Evolutionary conservation across 2,113 vertebrate species (phyloP).

Genomic region (Gobio gobio): DNA sequence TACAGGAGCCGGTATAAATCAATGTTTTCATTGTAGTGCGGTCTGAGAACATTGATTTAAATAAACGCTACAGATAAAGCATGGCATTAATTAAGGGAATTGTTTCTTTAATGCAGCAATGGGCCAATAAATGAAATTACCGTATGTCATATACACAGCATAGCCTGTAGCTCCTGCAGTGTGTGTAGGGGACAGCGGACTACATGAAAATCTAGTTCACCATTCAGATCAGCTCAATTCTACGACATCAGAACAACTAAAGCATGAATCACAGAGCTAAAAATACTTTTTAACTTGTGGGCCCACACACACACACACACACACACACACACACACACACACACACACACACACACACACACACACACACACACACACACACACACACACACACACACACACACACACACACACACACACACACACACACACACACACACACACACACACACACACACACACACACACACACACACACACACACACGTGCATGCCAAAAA

Average conservation of each 20-base stretch:
- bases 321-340: not conserved
- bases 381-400: not conserved
- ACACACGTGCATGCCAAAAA: conserved; percentile 10
- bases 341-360: not conserved
- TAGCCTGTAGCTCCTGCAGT: conserved; percentile 28
- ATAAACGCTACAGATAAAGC: conserved; percentile 59
- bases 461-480: no score
- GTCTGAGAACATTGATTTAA: conserved; percentile 61
- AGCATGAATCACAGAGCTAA: conserved; percentile 43
- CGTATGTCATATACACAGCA: conserved; percentile 50
- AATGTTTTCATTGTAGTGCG: conserved; percentile 60
- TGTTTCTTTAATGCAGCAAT: conserved; percentile 60
- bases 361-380: not conserved
- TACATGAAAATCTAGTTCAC: conserved; percentile 16
- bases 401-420: not conserved
- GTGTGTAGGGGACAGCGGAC: not conserved
- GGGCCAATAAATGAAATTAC: conserved; percentile 57
- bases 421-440: not conserved
- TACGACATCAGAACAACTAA: conserved; percentile 35
- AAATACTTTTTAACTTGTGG: conserved; percentile 38
- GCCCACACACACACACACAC: not conserved
- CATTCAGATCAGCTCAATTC: conserved; percentile 37
- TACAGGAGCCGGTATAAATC: conserved; percentile 57
- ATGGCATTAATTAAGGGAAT: conserved; percentile 62
- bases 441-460: no score